Evolutionary conservation across 2,113 vertebrate genomes (phyloP).

Genomic region (Brachyistius frenatus): DNA sequence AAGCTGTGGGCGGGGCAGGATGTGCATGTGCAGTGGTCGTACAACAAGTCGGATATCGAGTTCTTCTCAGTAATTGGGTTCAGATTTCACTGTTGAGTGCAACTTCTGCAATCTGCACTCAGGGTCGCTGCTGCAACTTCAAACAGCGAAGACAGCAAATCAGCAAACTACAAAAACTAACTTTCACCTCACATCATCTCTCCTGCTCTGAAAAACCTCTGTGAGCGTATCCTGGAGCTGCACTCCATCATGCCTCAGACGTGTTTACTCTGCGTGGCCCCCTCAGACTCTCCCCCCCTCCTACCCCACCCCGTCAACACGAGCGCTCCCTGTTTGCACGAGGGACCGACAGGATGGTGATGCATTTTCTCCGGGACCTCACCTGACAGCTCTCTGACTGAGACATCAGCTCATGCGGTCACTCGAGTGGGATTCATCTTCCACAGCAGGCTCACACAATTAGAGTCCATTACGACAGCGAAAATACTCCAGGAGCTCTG

Average conservation of each 20-base stretch:
- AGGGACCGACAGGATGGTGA: conserved; percentile 19
- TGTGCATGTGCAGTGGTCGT: too few species aligned
- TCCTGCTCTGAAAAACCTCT: neutral
- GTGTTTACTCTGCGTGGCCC: conserved; percentile 38
- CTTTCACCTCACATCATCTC: neutral
- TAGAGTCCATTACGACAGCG: conserved; percentile 23
- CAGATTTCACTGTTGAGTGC: too few species aligned
- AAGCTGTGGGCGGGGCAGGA: too few species aligned
- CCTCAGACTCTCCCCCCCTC: conserved; percentile 2
- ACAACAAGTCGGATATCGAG: too few species aligned
- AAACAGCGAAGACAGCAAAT: neutral
- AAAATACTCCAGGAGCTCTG: conserved; percentile 40
- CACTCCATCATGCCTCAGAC: conserved; percentile 23
- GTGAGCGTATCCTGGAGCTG: neutral
- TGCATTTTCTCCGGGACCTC: conserved; percentile 34
- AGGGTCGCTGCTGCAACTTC: neutral
- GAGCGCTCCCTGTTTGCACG: conserved; percentile 7
- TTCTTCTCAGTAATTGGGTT: too few species aligned
- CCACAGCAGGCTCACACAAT: conserved; percentile 12
- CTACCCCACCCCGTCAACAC: conserved; percentile 12
- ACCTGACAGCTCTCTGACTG: conserved; percentile 39
- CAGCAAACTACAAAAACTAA: neutral
- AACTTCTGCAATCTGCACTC: neutral
- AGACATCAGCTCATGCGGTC: conserved; percentile 24
- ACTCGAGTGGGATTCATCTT: too few species aligned